Evolutionary conservation across 2,113 vertebrate genomes (phyloP).

Genomic region (Arenaria interpres): DNA sequence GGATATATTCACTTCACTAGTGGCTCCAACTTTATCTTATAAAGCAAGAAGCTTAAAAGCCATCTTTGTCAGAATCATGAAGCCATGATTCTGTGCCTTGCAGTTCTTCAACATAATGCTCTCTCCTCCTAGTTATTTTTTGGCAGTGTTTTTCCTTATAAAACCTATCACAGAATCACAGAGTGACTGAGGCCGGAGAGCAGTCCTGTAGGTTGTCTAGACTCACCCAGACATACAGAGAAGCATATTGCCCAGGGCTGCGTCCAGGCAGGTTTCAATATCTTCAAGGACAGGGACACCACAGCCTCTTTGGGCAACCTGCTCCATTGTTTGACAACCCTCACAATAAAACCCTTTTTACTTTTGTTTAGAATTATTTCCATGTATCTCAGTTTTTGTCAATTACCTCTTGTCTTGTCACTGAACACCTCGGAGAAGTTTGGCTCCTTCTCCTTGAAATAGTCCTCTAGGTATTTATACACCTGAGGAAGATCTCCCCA

Average conservation of each 20-base stretch:
- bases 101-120: background rate
- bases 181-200: background rate
- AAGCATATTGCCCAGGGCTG: rapidly evolving
- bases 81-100: background rate
- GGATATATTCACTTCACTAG: background rate
- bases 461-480: no score
- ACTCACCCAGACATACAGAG: rapidly evolving
- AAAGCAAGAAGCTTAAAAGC: background rate
- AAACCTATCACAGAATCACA: background rate
- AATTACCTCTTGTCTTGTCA: background rate
- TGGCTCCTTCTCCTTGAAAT: background rate
- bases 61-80: background rate
- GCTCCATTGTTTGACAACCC: background rate
- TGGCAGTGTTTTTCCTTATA: background rate
- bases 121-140: background rate
- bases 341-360: background rate
- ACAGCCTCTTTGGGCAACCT: rapidly evolving
- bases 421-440: background rate
- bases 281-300: background rate
- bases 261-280: background rate
- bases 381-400: background rate
- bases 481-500: background rate
- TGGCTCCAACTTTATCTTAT: background rate
- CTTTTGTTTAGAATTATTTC: background rate
- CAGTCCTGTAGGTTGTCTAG: background rate